Evolutionary conservation across 2,113 vertebrate genomes (phyloP).

Genomic region (Pyxicephalus adspersus): DNA sequence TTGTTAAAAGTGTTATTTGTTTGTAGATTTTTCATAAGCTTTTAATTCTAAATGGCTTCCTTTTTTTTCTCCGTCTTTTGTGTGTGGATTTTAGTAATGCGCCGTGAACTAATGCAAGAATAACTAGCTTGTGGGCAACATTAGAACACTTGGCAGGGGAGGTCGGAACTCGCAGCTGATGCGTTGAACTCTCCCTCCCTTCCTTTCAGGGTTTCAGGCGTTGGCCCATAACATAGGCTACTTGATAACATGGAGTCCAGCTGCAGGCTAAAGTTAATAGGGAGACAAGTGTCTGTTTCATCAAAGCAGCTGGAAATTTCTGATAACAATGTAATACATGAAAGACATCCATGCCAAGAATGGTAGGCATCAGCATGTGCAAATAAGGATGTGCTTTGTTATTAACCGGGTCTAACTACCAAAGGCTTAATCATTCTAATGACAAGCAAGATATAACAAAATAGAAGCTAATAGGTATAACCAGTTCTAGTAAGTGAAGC

Average conservation of each 20-base stretch:
- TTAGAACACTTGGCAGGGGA: slow-evolving; percentile 12
- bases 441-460: no score
- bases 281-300: slow-evolving; percentile 27
- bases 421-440: no score
- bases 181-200: background rate
- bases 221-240: background rate
- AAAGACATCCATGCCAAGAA: background rate
- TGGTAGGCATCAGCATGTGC: background rate
- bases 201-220: slow-evolving; percentile 10
- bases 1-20: no score
- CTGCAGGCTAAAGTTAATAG: background rate
- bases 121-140: slow-evolving; percentile 16
- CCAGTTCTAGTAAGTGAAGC: no score
- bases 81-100: no score
- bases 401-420: no score
- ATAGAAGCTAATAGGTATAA: no score
- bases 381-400: no score
- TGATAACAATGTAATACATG: slow-evolving; percentile 19
- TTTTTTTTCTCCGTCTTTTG: no score
- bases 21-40: no score
- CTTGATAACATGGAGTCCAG: background rate
- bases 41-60: no score
- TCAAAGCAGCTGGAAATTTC: slow-evolving; percentile 29
- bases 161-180: slow-evolving; percentile 4
- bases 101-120: background rate